Conservation (phyloP, 2,113 vertebrate species). For the Noctilio leporinus region DNA sequence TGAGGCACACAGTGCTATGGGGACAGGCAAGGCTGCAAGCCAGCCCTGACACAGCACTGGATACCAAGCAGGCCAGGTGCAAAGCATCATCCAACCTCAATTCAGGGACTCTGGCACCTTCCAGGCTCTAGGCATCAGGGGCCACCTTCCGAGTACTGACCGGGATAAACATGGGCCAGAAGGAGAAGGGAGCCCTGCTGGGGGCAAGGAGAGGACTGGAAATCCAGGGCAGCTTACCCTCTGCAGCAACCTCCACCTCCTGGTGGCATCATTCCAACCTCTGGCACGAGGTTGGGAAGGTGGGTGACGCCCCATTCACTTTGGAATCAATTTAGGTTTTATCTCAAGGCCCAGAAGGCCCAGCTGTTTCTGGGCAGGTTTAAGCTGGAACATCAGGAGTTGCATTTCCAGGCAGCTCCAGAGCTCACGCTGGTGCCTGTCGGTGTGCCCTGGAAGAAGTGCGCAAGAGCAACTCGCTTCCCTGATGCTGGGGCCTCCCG, state of each 20-base stretch:
- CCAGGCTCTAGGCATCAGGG: neutral
- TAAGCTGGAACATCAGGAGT: neutral
- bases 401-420: neutral
- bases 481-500: neutral
- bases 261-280: accelerated
- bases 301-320: neutral
- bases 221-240: accelerated
- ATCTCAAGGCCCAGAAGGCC: neutral
- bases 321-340: neutral
- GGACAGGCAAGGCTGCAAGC: neutral
- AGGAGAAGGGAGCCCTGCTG: neutral
- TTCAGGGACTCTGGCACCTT: neutral
- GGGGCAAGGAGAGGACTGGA: neutral
- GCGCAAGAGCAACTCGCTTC: accelerated
- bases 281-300: accelerated
- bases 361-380: neutral
- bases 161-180: neutral
- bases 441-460: accelerated
- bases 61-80: neutral
- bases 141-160: no score
- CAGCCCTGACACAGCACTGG: neutral
- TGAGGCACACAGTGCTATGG: neutral
- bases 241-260: neutral
- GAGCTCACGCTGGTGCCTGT: neutral
- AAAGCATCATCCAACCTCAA: neutral